Evolutionary conservation across 2,113 vertebrate genomes (phyloP).

Genomic region (Hoplias malabaricus): DNA sequence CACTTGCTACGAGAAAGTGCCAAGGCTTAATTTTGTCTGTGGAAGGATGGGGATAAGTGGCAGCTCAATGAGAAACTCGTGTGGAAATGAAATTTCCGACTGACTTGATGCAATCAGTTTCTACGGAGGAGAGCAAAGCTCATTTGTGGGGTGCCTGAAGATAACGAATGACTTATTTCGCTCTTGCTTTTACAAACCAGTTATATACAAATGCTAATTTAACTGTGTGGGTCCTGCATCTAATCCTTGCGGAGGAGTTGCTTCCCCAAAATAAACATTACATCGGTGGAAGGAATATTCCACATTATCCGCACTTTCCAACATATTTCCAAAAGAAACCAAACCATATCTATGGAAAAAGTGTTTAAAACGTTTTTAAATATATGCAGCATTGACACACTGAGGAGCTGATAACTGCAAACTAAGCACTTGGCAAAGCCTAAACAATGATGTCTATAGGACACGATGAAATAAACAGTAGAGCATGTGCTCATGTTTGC

Average conservation of each 20-base stretch:
- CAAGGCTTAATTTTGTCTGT: not conserved
- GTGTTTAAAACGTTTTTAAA: not conserved
- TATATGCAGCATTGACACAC: not conserved
- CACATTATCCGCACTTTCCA: not conserved
- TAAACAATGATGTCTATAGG: too few relatives aligned
- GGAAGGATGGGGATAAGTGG: not conserved
- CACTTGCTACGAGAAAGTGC: not conserved
- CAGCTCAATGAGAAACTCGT: conserved; percentile 18
- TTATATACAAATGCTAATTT: conserved; percentile 20
- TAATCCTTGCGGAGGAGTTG: not conserved
- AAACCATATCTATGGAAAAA: not conserved
- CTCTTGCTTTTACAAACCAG: conserved; percentile 4
- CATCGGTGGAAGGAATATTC: not conserved
- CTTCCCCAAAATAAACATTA: not conserved
- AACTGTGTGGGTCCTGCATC: not conserved
- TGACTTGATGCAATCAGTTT: conserved; percentile 49
- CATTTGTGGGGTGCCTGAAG: conserved; percentile 27
- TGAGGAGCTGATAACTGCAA: not conserved
- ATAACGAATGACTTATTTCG: conserved; percentile 44
- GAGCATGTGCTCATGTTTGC: not conserved
- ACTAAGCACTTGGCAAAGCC: not conserved
- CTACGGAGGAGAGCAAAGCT: conserved; percentile 26
- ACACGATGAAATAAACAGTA: not conserved
- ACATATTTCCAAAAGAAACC: not conserved
- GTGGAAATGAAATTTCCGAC: conserved; percentile 51